These are phyloP conservation scores for Parapsyche elsis DNA, from an alignment of 1,140 invertebrate species.

Conservation along the genomic window DNA sequence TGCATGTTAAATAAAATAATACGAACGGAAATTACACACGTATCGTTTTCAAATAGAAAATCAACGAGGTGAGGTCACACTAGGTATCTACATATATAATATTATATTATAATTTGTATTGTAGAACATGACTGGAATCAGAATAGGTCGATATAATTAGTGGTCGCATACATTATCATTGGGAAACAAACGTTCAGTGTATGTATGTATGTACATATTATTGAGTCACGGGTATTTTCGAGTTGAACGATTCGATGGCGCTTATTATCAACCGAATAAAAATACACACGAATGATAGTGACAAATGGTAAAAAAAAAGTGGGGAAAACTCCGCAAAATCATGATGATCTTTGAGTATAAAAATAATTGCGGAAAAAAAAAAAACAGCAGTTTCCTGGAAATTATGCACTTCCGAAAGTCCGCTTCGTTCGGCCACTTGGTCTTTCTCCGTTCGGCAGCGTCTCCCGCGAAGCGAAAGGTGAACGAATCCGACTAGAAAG, in stretches of 20 bases:
- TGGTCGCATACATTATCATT: not conserved
- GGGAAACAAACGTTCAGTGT: too few relatives aligned
- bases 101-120: not conserved
- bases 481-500: not conserved
- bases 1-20: not conserved
- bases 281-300: not conserved
- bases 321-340: not conserved
- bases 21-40: not conserved
- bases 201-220: too few relatives aligned
- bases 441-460: not conserved
- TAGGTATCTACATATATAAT: not conserved
- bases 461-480: slow-evolving; percentile 12
- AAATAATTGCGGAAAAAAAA: too few relatives aligned
- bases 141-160: slow-evolving; percentile 11
- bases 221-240: slow-evolving; percentile 15
- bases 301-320: not conserved
- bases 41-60: not conserved
- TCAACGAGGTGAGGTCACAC: not conserved
- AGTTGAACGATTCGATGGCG: slow-evolving; percentile 5
- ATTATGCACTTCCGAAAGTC: slow-evolving; percentile 23
- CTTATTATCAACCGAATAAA: not conserved
- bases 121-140: not conserved
- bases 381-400: not conserved
- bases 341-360: not conserved
- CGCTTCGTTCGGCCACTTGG: not conserved